Conservation (phyloP, 2,888 invertebrate genomes). For the Abrostola tripartita region DNA sequence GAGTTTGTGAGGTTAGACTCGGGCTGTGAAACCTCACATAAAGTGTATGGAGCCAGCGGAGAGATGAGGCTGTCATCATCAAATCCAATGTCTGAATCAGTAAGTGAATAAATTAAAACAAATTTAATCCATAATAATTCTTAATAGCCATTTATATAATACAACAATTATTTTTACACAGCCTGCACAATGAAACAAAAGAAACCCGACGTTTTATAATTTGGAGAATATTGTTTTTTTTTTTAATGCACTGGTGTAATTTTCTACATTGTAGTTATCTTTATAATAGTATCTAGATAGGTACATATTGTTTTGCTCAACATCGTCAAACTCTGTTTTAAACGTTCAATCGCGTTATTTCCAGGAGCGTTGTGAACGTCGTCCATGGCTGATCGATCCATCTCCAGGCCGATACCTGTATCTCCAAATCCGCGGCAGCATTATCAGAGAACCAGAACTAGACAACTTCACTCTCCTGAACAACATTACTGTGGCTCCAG, state of each 20-base stretch:
- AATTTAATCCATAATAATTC: no score
- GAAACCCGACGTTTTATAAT: no score
- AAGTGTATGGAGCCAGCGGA: conserved; percentile 93
- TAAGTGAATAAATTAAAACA: conserved; percentile 63
- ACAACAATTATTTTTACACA: no score
- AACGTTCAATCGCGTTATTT: conserved; percentile 46
- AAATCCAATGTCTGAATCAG: conserved; percentile 85
- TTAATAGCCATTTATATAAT: conserved; percentile 1
- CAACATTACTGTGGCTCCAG: conserved; percentile 88
- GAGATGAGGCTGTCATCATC: conserved; percentile 90
- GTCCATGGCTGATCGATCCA: conserved; percentile 94
- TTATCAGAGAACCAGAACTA: conserved; percentile 83
- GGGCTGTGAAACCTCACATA: conserved; percentile 91
- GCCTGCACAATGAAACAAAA: no score
- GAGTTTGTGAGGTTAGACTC: conserved; percentile 93
- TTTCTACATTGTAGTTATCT: no score
- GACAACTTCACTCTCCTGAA: conserved; percentile 86
- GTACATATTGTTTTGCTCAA: no score
- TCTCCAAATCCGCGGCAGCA: conserved; percentile 92
- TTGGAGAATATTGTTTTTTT: no score
- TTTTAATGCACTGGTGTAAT: no score
- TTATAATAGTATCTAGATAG: no score
- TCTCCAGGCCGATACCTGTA: conserved; percentile 93
- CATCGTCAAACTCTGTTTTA: no score
- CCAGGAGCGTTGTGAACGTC: conserved; percentile 93